Base-by-base conservation (phyloP, 2,797 vertebrate species). In the Scolopax rusticola region DNA sequence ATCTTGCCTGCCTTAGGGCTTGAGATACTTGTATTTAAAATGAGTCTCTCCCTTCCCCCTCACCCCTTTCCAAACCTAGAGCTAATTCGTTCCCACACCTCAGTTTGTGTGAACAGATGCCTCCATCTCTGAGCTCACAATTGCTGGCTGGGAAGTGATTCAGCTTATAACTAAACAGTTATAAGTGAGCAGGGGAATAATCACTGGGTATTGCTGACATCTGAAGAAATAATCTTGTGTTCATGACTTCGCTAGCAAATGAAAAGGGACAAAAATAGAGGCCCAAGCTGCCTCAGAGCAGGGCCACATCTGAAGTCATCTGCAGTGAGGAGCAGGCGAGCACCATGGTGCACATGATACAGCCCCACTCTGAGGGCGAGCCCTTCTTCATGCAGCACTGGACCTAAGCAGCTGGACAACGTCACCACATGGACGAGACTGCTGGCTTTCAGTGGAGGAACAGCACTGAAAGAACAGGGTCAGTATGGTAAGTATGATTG, bases 41-140 rank as follows among this genome's bases (percentile, higher is more conserved):
- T 53, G 21, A 69, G 28, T 9, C 8, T 71, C 15, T 9, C 40
- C 38, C 15, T 61, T 65, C 33, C 27, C 23, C 30, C 65, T 86
- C 8, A 0, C 19, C 83, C 68, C 41, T 86, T 85, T 82, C 40
- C 59, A 94, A 92, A 90, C 65, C 36, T 43, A 70, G 75, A 94
- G 61, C 65, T 96, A 91, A 88, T 97, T 86, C 48, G 36, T 90
- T 93, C 90, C 90, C 89, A 90, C 81, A 92, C 78, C 87, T 92
- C 95, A 40, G 64, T 86, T 93, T 81, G 47, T 88, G 70, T 78
- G 92, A 97, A 94, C 88, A 92, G 89, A 96, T 96, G 81, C 68
- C 48, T 89, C n/a, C 54, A 71, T 60, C 54, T 79, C 56, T 41
- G 74, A 95, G 67, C 87, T 93, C 65, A 63, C 86, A 91, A 83